Evolutionary conservation across 2,888 invertebrate species (phyloP), one percentile per base, ranked within the genome.

Genomic region (Xanthia icteritia): DNA sequence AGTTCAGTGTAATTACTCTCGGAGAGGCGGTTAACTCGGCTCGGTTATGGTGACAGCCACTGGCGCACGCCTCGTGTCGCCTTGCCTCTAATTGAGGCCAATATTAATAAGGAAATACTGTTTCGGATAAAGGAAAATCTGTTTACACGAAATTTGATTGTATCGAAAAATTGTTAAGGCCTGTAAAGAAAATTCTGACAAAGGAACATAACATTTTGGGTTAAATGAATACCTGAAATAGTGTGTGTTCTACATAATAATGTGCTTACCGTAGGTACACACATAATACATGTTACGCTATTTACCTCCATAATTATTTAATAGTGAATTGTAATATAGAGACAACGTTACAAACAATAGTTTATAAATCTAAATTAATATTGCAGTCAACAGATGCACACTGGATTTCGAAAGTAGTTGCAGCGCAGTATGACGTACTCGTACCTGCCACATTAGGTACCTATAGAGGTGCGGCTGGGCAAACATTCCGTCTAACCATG

Each of bases 1-100:
- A 95, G 94, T 96, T 95, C 93, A 91, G 93, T 94, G 94, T 95
- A 95, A 96, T 96, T 96, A 95, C 94, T 95, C 95, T 94, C 94
- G 86, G 93, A 93, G 94, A 92, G 94, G 94, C 93, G 94, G 94
- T 95, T 94, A 94, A 91, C 93, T 93, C 91, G 92, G 92, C 91
- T 91, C 92, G 89, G 93, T 93, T 94, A 94, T 93, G 94, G 94
- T 92, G 94, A 93, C 94, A 93, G 92, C 88, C 91, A 88, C 88
- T 89, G 90, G 91, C 91, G 89, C 91, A 86, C 85, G 82, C 83
- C 77, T 85, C 88, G 86, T 88, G 85, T 87, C 90, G 89, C 90
- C 85, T 89, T 65, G 76, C 82, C 86, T 92, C 89, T 93, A 92
- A 92, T 93, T 93, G 92, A 90, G 88, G 89, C 88, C 90, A 91